Base-by-base conservation (phyloP, 2,888 invertebrate species). In the Belgica antarctica region DNA sequence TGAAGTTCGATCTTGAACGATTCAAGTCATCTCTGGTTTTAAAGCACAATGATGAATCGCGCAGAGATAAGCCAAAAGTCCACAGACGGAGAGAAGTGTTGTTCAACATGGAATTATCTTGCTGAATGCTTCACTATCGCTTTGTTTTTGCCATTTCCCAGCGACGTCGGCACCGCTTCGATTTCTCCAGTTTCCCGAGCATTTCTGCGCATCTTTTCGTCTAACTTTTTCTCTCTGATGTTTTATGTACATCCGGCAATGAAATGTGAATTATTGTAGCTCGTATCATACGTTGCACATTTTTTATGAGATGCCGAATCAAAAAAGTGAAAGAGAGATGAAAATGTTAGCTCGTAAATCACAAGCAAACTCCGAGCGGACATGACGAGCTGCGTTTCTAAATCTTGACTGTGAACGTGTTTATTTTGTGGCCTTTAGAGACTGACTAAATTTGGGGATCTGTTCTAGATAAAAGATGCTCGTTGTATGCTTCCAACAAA, bases 181-280 rank as follows among this genome's bases (percentile, higher is more conserved):
- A n/a, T n/a, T n/a, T n/a, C n/a, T 41, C 41, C 15, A 15, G 12
- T 52, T 52, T 52, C 4, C n/a, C 12, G 22, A 52, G 22, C 17
- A 15, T 52, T 52, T 22, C 24, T n/a, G 52, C 52, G 19, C 52
- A 52, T 52, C 52, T 52, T 52, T 10, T 19, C 22, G 5, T 22
- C 52, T 52, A 52, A 52, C 22, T 52, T 15, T 5, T 12, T 46
- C 22, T 52, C 24, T 52, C 27, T n/a, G 22, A 59, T 59, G 59
- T 59, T 59, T 46, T 59, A 59, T n/a, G 27, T n/a, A n/a, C 59
- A 59, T 59, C 59, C 59, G 24, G 59, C 59, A 59, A 27, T 59
- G 22, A 59, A 59, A 22, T 59, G 8, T 25, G 15, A 19, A 59
- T 27, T 59, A 59, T 59, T 19, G 27, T 15, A 27, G 59, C 27